Evolutionary conservation across 92 coral and sea anemone species (phyloP), one percentile per base, ranked within the genome.

Genomic region (Zoanthus sansibaricus): DNA sequence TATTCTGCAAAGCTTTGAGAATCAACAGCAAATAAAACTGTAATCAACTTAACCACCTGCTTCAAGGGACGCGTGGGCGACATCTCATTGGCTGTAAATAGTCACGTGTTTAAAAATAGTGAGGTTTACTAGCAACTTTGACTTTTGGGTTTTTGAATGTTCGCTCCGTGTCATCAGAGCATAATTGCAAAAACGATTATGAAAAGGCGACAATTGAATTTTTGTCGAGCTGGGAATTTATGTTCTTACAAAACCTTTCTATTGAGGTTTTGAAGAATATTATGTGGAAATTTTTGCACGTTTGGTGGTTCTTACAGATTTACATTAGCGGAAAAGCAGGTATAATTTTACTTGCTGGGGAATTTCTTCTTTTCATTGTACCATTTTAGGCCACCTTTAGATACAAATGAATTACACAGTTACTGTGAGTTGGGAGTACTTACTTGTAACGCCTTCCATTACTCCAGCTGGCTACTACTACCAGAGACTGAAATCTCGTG

Each of bases 231-330:
- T 84, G 86, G 76, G 74, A 82, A 71, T 85, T 79, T 84, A n/a
- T 85, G 56, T 77, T 79, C 88, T 77, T 79, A 71, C 76, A 75
- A 75, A 71, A 85, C 76, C 69, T 86, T 88, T 61, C 87, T 59
- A 75, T 77, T 91, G 92, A 80, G 94, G 93, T 73, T 89, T 89
- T 90, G 90, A 92, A 72, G 77, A 87, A 71, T 73, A 91, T 58
- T 82, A 95, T 95, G 98, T 95, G 98, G 98, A 95, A 87, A 47
- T 82, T 86, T 75, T 72, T 95, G 89, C 94, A 95, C 71, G 80
- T 92, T 45, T 88, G 92, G 82, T 93, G 93, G 85, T 95, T 89
- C 84, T 71, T 95, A 89, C 89, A 91, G 79, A 82, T 95, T 62
- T 91, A 83, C 76, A 44, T 95, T 21, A 91, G 88, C 75, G 93